Conservation (phyloP, 2,113 vertebrate genomes). For the Hiodon tergisus region DNA sequence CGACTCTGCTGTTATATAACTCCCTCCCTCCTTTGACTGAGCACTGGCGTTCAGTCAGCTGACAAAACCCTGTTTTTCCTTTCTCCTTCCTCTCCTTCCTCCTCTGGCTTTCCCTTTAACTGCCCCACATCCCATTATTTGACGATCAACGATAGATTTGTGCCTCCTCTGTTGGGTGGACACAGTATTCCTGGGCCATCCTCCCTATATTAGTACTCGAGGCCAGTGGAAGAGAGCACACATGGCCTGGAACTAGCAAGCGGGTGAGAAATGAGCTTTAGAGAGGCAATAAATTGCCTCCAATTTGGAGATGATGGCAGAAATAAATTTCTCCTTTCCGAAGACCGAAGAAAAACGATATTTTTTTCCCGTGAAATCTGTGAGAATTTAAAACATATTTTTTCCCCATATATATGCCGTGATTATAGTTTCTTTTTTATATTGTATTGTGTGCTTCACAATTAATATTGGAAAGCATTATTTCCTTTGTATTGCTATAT, state of each 20-base stretch:
- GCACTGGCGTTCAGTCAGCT: conserved; percentile 55
- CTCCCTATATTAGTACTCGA: conserved; percentile 70
- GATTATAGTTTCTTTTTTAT: conserved; percentile 51
- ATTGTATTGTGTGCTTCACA: conserved; percentile 53
- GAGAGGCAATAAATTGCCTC: conserved; percentile 77
- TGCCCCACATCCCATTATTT: conserved; percentile 35
- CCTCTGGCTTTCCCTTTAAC: conserved; percentile 20
- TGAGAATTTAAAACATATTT: conserved; percentile 59
- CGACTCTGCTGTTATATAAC: conserved; percentile 54
- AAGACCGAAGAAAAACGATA: conserved; percentile 66
- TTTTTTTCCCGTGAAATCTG: conserved; percentile 51
- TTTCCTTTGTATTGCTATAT: conserved; percentile 43
- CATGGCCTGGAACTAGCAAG: conserved; percentile 60
- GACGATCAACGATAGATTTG: conserved; percentile 61
- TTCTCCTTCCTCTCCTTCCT: conserved; percentile 31
- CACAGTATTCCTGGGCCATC: conserved; percentile 61
- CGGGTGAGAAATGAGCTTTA: conserved; percentile 75
- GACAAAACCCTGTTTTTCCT: conserved; percentile 39
- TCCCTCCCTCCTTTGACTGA: conserved; percentile 50
- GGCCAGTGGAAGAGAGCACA: conserved; percentile 67
- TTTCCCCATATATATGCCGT: conserved; percentile 59
- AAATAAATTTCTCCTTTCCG: conserved; percentile 75
- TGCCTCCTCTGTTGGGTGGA: conserved; percentile 55
- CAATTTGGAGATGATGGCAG: conserved; percentile 78
- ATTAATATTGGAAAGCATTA: conserved; percentile 63